phyloP scores from a whole-genome alignment of 64 coral and sea anemone genomes.

The Astreopora myriophthalma region DNA sequence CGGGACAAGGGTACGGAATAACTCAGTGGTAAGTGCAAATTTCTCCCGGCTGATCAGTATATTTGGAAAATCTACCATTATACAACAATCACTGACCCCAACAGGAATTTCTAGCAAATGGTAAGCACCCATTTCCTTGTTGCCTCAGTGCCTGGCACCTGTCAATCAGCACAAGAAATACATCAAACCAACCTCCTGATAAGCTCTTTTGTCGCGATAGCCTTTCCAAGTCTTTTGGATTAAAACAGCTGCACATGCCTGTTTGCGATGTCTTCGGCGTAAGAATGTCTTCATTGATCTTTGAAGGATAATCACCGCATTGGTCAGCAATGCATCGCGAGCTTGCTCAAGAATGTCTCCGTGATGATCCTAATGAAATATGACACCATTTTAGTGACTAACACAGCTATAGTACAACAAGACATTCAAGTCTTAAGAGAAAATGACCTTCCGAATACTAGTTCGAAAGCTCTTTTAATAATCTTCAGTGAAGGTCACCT shows the following conservation, averaged over 20 bases:
- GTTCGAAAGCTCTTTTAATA: too few species aligned
- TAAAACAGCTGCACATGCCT: slow-evolving; percentile 16
- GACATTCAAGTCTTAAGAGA: too few species aligned
- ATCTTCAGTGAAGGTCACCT: too few species aligned
- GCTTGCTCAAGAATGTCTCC: slow-evolving; percentile 49
- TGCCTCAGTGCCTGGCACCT: not conserved
- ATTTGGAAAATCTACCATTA: too few species aligned
- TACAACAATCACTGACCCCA: too few species aligned
- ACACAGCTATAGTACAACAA: too few species aligned
- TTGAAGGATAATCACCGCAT: slow-evolving; percentile 57
- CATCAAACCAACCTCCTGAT: not conserved
- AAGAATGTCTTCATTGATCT: slow-evolving; percentile 50
- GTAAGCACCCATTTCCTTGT: too few species aligned
- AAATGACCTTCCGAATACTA: too few species aligned
- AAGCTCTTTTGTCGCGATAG: slow-evolving; percentile 2
- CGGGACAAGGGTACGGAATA: too few species aligned
- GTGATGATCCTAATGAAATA: slow-evolving; percentile 40
- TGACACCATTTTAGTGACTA: not conserved
- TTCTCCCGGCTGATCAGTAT: too few species aligned
- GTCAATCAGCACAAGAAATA: not conserved
- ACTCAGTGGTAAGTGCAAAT: too few species aligned
- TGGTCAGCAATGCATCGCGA: slow-evolving; percentile 24
- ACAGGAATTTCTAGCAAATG: too few species aligned
- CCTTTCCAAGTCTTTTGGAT: slow-evolving; percentile 68
- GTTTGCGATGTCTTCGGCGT: not conserved